Percentiles rank a stretch among this genome's conserved stretches.
phyloP scores from a whole-genome alignment of 2,797 vertebrate species.

The Falco cherrug region DNA sequence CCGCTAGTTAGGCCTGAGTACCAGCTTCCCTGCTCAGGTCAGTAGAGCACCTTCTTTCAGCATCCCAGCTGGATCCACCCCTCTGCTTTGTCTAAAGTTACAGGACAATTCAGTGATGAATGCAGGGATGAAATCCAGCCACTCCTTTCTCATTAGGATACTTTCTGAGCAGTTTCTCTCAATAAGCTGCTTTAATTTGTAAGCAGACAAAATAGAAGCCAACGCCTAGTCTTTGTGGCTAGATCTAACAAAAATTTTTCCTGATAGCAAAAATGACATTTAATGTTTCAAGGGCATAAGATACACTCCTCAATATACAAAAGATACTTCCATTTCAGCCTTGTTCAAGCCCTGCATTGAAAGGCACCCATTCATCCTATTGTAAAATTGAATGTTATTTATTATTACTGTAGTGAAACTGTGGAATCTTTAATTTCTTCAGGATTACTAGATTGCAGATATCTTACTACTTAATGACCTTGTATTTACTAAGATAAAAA shows the following conservation, averaged over 20 bases:
- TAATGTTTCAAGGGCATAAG: neutral
- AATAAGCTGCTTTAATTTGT: neutral
- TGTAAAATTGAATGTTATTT: neutral
- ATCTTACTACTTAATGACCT: conserved; percentile 33
- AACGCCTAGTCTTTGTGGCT: neutral
- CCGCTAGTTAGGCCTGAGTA: neutral
- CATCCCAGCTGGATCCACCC: neutral
- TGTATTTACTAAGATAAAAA: conserved; percentile 5
- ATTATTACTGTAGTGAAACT: neutral
- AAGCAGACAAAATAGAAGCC: neutral
- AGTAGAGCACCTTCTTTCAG: neutral
- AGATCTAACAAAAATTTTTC: neutral
- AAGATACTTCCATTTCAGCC: neutral
- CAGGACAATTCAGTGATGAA: neutral
- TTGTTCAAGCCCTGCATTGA: neutral
- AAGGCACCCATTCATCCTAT: neutral
- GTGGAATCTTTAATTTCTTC: neutral
- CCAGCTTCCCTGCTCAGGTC: neutral
- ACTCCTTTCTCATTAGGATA: neutral
- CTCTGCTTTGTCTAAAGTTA: neutral
- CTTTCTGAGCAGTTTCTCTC: neutral
- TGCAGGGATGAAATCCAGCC: neutral
- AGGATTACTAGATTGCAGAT: neutral
- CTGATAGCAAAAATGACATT: neutral
- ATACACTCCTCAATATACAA: neutral